Conservation (phyloP, 2,888 invertebrate species). For the Diarsia dahlii region DNA sequence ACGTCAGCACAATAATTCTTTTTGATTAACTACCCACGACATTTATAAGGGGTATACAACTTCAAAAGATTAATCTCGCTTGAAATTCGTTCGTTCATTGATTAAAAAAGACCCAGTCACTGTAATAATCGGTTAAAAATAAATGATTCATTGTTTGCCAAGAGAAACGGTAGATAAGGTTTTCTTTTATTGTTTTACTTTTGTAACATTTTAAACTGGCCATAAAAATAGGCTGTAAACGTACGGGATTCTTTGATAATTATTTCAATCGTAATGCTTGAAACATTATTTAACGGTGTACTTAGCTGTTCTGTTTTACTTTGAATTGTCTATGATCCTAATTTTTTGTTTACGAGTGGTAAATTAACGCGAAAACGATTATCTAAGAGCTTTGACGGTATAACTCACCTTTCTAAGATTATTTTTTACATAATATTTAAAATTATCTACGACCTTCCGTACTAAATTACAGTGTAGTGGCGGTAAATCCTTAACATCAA, state of each 20-base stretch:
- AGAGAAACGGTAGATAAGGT: slow-evolving; percentile 15
- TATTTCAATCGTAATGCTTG: not conserved
- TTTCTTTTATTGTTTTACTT: slow-evolving; percentile 26
- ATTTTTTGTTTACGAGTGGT: not conserved
- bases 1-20: slow-evolving; percentile 37
- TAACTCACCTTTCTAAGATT: not conserved
- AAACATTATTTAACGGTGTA: not conserved
- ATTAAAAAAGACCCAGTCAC: slow-evolving; percentile 14
- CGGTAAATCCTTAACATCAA: slow-evolving; percentile 55
- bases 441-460: slow-evolving; percentile 21
- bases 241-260: slow-evolving; percentile 7
- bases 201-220: slow-evolving; percentile 7
- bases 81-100: slow-evolving; percentile 11
- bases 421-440: not conserved
- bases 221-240: slow-evolving; percentile 15
- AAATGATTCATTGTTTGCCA: slow-evolving; percentile 29
- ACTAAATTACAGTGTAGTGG: slow-evolving; percentile 35
- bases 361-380: not conserved
- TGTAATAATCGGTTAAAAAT: slow-evolving; percentile 19
- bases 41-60: slow-evolving; percentile 18
- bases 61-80: slow-evolving; percentile 20
- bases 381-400: not conserved
- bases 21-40: slow-evolving; percentile 33
- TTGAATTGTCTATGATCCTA: slow-evolving; percentile 3
- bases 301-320: not conserved